These are phyloP conservation scores for Labeo calbasu DNA, from an alignment of 2,797 vertebrate species.

Conservation along the genomic window DNA sequence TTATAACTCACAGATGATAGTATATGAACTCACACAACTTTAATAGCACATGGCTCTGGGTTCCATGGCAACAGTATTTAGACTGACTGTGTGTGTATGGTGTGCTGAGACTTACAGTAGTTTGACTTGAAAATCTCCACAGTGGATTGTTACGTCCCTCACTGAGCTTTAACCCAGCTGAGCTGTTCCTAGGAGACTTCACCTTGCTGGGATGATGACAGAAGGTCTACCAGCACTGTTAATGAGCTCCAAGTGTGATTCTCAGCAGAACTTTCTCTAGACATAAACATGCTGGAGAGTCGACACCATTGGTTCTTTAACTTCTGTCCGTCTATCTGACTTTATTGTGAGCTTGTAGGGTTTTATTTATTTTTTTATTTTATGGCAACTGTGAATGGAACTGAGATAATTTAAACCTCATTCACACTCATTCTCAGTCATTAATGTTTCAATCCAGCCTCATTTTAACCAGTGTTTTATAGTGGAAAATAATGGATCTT, in stretches of 20 bases:
- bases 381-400: neutral
- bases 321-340: neutral
- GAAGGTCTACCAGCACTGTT: constrained; percentile 48
- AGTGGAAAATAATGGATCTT: too few relatives aligned
- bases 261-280: constrained; percentile 58
- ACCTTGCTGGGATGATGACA: constrained; percentile 37
- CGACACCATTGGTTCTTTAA: constrained; percentile 7
- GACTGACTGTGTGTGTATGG: constrained; percentile 45
- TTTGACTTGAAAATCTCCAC: constrained; percentile 44
- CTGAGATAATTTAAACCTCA: neutral
- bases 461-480: neutral
- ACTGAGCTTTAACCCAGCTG: constrained; percentile 59
- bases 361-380: neutral
- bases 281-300: constrained; percentile 62
- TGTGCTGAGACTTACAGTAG: constrained; percentile 25
- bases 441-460: neutral
- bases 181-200: constrained; percentile 38
- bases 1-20: neutral
- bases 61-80: constrained; percentile 29
- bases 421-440: neutral
- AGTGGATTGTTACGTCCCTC: constrained; percentile 46
- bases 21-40: neutral
- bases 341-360: neutral
- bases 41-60: neutral
- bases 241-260: constrained; percentile 69